phyloP scores from a whole-genome alignment of 2,113 vertebrate genomes.

The Oreotrochilus melanogaster region DNA sequence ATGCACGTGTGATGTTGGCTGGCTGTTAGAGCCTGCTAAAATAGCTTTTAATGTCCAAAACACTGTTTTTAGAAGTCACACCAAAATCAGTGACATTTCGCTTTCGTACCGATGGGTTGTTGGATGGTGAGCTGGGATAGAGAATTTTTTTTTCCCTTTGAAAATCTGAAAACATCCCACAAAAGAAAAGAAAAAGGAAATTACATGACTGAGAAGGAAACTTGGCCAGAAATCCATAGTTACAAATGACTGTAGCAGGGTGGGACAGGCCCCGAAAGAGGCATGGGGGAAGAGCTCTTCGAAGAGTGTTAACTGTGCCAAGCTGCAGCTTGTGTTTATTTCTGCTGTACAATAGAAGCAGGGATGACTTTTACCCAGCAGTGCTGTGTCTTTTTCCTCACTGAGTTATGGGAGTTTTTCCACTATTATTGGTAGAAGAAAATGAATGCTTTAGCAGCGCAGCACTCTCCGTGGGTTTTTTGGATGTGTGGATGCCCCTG shows the following conservation, averaged over 20 bases:
- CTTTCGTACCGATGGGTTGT: neutral
- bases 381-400: neutral
- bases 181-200: slow-evolving; percentile 21
- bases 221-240: neutral
- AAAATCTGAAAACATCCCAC: neutral
- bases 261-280: neutral
- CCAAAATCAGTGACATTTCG: neutral
- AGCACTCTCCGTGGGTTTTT: neutral
- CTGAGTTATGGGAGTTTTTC: neutral
- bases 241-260: slow-evolving; percentile 31
- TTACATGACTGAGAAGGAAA: slow-evolving; percentile 37
- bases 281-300: neutral
- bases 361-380: neutral
- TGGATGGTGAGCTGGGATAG: neutral
- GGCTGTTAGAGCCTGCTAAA: neutral
- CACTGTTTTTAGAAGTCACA: neutral
- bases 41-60: neutral
- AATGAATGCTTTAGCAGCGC: neutral
- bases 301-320: neutral
- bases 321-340: slow-evolving; percentile 25
- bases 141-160: neutral
- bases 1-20: neutral
- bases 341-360: neutral
- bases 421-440: accelerated
- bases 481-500: neutral